phyloP scores from a whole-genome alignment of 2,113 vertebrate species.

The Notechis scutatus region DNA sequence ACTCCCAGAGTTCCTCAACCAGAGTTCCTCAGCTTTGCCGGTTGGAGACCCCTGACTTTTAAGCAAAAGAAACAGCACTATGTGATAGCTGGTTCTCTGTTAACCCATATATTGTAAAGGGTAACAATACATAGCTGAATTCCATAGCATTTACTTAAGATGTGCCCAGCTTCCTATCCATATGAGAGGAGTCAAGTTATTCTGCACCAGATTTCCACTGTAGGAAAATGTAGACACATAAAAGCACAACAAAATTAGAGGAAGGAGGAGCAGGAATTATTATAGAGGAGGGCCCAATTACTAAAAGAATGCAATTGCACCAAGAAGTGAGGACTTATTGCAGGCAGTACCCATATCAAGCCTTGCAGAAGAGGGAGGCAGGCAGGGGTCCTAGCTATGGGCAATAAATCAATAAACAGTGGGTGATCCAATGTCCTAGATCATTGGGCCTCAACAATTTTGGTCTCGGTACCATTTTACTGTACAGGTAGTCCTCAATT shows the following conservation, averaged over 20 bases:
- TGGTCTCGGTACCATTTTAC: neutral
- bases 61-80: neutral
- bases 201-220: neutral
- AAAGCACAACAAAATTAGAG: neutral
- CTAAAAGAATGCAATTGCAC: no score
- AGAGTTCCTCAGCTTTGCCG: no score
- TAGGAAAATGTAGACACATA: neutral
- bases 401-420: neutral
- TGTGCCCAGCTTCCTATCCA: neutral
- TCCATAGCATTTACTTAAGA: neutral
- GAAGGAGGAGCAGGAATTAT: no score
- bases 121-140: neutral
- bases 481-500: neutral
- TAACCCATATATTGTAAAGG: neutral
- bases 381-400: neutral
- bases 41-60: neutral
- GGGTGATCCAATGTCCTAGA: constrained; percentile 3
- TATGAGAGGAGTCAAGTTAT: neutral
- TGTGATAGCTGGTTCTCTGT: neutral
- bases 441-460: neutral
- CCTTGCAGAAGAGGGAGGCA: neutral
- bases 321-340: neutral
- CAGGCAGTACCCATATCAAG: neutral
- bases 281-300: no score
- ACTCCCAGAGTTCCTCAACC: no score